phyloP scores from a whole-genome alignment of 2,888 invertebrate genomes.

The Volucella zonaria region DNA sequence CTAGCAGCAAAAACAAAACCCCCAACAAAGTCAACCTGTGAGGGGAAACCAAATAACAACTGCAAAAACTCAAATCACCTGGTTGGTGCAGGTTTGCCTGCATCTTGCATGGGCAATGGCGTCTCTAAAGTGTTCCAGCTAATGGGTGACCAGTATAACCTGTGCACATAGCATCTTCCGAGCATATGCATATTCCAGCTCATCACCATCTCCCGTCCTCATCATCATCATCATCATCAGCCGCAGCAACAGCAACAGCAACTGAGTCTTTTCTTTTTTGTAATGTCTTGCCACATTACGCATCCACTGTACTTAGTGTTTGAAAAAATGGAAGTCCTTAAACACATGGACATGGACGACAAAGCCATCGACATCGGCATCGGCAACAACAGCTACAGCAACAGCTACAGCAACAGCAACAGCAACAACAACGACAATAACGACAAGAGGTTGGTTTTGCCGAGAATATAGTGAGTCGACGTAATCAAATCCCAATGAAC shows the following conservation, averaged over 20 bases:
- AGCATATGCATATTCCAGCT: conserved; percentile 61
- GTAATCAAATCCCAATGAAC: conserved; percentile 68
- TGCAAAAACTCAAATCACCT: conserved; percentile 47
- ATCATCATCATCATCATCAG: conserved; percentile 55
- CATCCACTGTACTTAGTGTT: conserved; percentile 64
- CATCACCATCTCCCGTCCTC: conserved; percentile 56
- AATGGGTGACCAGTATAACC: conserved; percentile 72
- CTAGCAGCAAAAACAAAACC: conserved; percentile 7
- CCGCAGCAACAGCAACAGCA: not conserved
- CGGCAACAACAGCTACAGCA: too few species aligned
- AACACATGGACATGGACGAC: conserved; percentile 4
- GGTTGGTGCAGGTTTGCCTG: conserved; percentile 63
- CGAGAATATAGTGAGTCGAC: conserved; percentile 35
- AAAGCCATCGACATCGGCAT: too few species aligned
- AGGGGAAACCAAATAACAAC: conserved; percentile 23
- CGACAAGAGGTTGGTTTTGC: conserved; percentile 46
- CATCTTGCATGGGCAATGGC: conserved; percentile 45
- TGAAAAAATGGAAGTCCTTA: conserved; percentile 71
- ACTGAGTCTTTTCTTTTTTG: conserved; percentile 41
- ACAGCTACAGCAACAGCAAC: not conserved
- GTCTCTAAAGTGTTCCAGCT: conserved; percentile 70
- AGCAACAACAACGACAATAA: not conserved
- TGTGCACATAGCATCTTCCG: conserved; percentile 52
- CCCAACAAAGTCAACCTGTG: conserved; percentile 9
- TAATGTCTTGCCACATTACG: conserved; percentile 69